Conservation (phyloP, 2,888 invertebrate genomes). For the Cactoblastis cactorum region DNA sequence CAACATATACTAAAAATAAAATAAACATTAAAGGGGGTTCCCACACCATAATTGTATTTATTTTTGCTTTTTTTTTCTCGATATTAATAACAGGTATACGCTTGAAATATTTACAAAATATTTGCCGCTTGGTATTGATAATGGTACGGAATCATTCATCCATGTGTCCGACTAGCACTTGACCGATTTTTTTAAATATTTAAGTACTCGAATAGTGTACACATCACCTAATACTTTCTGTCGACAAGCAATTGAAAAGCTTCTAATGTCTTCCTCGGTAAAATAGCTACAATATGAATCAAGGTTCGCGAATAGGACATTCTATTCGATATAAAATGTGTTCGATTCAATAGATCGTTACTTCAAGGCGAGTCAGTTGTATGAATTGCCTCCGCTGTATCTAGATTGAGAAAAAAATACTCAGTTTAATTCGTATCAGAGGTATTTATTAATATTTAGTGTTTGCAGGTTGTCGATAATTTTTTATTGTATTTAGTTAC, state of each 20-base stretch:
- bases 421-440: not conserved
- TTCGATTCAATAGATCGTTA: not conserved
- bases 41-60: no score
- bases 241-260: not conserved
- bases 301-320: not conserved
- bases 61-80: no score
- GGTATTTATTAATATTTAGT: not conserved
- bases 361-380: not conserved
- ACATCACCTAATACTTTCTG: not conserved
- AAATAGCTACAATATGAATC: conserved; percentile 1
- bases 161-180: no score
- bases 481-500: not conserved
- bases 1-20: no score
- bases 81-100: no score
- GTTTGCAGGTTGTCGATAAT: not conserved
- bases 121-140: no score
- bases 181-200: not conserved
- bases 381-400: not conserved
- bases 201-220: not conserved
- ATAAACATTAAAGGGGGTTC: no score
- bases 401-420: conserved; percentile 1
- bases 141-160: no score
- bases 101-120: no score
- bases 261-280: not conserved
- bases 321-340: not conserved